Evolutionary conservation across 2,113 vertebrate genomes (phyloP).

Genomic region (Hypocryptadius cinnamomeus): DNA sequence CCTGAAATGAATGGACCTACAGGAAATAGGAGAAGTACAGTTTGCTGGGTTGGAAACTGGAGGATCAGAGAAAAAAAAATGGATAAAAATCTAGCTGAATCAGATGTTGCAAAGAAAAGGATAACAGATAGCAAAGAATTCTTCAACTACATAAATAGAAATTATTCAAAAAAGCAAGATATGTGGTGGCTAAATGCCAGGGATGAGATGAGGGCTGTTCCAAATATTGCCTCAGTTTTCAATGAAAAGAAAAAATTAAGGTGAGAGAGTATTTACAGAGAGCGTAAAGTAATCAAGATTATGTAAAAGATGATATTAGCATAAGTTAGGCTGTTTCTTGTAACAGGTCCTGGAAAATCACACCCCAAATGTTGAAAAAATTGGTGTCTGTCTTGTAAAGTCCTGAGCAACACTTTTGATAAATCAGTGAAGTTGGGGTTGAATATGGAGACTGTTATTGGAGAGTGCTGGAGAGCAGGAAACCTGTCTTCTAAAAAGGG

Average conservation of each 20-base stretch:
- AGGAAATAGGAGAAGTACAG: not conserved
- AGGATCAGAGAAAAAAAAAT: not conserved
- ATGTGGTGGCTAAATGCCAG: not conserved
- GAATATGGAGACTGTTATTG: not conserved
- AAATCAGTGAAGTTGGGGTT: not conserved
- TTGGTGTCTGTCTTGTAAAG: not conserved
- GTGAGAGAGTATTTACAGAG: not conserved
- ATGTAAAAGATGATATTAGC: not conserved
- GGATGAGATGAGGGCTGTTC: not conserved
- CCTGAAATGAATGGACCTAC: not conserved
- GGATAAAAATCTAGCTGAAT: not conserved
- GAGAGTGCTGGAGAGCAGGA: not conserved
- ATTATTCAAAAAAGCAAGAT: not conserved
- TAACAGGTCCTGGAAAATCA: not conserved
- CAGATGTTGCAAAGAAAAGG: not conserved
- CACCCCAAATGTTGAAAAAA: not conserved
- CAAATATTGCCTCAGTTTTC: not conserved
- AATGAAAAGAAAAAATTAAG: not conserved
- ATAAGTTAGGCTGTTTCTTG: not conserved
- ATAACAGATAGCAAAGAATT: not conserved
- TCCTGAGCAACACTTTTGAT: not conserved
- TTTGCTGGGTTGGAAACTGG: not conserved
- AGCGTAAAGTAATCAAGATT: not conserved
- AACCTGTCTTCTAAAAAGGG: not conserved
- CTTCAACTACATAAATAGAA: not conserved